Conservation (phyloP, 2,888 invertebrate genomes). For the Calameuta idolon region DNA sequence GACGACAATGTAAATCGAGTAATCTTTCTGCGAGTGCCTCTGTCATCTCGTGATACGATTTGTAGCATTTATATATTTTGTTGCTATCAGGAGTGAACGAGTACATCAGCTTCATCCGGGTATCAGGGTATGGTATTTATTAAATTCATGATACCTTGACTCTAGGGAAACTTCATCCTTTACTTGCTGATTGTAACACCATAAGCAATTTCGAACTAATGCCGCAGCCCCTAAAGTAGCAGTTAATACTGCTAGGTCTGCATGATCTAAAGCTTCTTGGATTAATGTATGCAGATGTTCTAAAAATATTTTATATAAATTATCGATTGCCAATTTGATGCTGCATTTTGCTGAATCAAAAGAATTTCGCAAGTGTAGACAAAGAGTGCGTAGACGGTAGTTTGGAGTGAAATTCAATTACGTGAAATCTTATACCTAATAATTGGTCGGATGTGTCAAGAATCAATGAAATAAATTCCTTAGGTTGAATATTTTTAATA, state of each 20-base stretch:
- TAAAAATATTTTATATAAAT: slow-evolving; percentile 47
- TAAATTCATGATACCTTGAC: slow-evolving; percentile 40
- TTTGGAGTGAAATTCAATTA: slow-evolving; percentile 2
- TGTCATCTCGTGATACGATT: slow-evolving; percentile 84
- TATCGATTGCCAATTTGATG: neutral
- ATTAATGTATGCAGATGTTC: slow-evolving; percentile 84
- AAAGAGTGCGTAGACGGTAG: neutral
- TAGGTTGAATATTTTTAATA: slow-evolving; percentile 81
- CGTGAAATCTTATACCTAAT: slow-evolving; percentile 68
- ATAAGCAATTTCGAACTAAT: slow-evolving; percentile 81
- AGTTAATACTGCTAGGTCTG: slow-evolving; percentile 83
- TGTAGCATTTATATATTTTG: slow-evolving; percentile 72
- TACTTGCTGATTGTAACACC: slow-evolving; percentile 78
- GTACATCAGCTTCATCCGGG: neutral
- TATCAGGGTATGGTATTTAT: neutral
- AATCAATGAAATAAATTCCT: slow-evolving; percentile 79
- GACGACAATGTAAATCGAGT: slow-evolving; percentile 82
- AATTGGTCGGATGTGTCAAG: slow-evolving; percentile 80
- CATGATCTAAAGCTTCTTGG: slow-evolving; percentile 87
- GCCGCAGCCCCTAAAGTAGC: slow-evolving; percentile 86
- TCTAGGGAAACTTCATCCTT: slow-evolving; percentile 58
- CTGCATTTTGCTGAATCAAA: neutral
- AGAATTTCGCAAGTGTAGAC: neutral
- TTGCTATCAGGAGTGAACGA: slow-evolving; percentile 33
- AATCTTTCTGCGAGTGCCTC: slow-evolving; percentile 87